Evolutionary conservation across 2,888 invertebrate genomes (phyloP).

Genomic region (Lasioglossum villosulum): DNA sequence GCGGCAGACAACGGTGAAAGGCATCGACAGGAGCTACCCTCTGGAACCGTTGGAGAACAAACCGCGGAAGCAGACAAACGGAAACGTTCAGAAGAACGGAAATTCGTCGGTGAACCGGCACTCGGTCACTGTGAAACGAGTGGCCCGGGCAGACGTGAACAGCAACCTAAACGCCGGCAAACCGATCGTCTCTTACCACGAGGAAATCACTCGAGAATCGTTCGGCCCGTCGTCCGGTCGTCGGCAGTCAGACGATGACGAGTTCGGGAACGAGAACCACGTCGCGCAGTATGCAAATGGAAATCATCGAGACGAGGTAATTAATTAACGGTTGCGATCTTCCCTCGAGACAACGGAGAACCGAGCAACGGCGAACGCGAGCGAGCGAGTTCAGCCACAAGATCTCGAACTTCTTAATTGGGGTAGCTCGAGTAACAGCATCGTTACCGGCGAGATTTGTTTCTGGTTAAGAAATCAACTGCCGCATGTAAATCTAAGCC

Average conservation of each 20-base stretch:
- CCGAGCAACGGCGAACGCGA: conserved; percentile 18
- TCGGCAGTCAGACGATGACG: conserved; percentile 70
- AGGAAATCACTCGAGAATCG: conserved; percentile 81
- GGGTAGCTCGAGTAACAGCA: neutral
- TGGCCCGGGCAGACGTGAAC: conserved; percentile 82
- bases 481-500: neutral
- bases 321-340: conserved; percentile 46
- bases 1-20: conserved; percentile 88
- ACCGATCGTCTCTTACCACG: conserved; percentile 82
- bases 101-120: conserved; percentile 81
- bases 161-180: conserved; percentile 83
- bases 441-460: neutral
- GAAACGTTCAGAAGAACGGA: conserved; percentile 81
- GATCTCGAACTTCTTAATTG: conserved; percentile 16
- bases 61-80: conserved; percentile 80
- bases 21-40: conserved; percentile 93
- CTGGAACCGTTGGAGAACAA: conserved; percentile 90
- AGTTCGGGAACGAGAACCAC: conserved; percentile 78
- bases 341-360: neutral
- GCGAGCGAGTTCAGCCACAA: neutral
- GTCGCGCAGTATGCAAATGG: conserved; percentile 71
- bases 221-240: conserved; percentile 70
- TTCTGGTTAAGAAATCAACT: neutral
- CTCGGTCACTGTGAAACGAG: conserved; percentile 80
- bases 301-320: conserved; percentile 64